phyloP scores from a whole-genome alignment of 2,888 invertebrate species.

The Eristalinus sepulchralis region DNA sequence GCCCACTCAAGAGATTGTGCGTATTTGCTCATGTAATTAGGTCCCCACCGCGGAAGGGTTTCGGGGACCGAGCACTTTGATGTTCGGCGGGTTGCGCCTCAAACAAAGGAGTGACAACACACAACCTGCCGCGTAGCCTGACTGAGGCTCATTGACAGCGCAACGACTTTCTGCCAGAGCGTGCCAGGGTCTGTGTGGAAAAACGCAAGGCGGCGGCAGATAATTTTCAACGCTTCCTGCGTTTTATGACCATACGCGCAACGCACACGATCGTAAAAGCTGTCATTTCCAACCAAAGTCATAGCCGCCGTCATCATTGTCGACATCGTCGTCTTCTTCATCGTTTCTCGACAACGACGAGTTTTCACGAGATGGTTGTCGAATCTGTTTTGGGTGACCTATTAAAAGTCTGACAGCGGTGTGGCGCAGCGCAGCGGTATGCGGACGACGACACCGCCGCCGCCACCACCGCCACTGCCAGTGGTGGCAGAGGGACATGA shows the following conservation, averaged over 20 bases:
- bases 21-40: slow-evolving; percentile 49
- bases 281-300: slow-evolving; percentile 45
- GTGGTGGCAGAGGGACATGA: slow-evolving; percentile 18
- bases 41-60: neutral
- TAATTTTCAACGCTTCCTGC: slow-evolving; percentile 57
- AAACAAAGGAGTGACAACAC: slow-evolving; percentile 51
- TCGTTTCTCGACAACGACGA: slow-evolving; percentile 8
- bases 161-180: neutral
- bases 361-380: slow-evolving; percentile 27
- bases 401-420: slow-evolving; percentile 19
- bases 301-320: neutral
- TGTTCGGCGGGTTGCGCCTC: slow-evolving; percentile 26
- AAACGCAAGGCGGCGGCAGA: slow-evolving; percentile 16
- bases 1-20: slow-evolving; percentile 20
- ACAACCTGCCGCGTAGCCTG: neutral
- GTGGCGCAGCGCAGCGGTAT: neutral
- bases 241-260: slow-evolving; percentile 48
- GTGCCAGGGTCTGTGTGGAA: neutral
- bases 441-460: neutral
- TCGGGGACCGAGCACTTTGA: slow-evolving; percentile 30
- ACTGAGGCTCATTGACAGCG: neutral
- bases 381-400: slow-evolving; percentile 52
- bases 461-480: neutral
- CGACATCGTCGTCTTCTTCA: neutral
- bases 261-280: slow-evolving; percentile 62